These are phyloP conservation scores for Oxystoma pomonae DNA, from an alignment of 2,888 invertebrate genomes.

Conservation along the genomic window DNA sequence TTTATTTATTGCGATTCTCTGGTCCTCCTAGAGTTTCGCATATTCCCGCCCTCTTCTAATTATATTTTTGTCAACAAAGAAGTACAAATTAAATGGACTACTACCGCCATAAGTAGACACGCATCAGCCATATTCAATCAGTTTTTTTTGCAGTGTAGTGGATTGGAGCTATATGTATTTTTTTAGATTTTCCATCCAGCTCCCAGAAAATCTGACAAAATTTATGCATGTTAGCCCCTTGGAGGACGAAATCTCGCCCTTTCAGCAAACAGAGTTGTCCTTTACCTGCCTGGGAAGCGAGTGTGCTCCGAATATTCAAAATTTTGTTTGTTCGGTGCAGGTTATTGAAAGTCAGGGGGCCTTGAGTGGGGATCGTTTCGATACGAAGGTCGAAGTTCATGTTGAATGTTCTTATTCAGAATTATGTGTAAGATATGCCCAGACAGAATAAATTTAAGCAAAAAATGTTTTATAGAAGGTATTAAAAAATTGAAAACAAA, in stretches of 20 bases:
- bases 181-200: conserved; percentile 26
- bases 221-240: conserved; percentile 25
- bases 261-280: conserved; percentile 25
- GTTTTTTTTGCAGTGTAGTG: no score
- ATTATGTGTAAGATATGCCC: conserved; percentile 36
- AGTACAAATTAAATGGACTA: no score
- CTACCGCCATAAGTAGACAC: no score
- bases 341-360: conserved; percentile 26
- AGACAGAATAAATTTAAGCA: no score
- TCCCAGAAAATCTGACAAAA: conserved; percentile 7
- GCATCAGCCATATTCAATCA: no score
- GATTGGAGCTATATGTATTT: no score
- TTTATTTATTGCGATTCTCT: no score
- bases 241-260: conserved; percentile 28
- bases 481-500: no score
- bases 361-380: conserved; percentile 28
- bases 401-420: conserved; percentile 29
- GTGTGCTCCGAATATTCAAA: conserved; percentile 23
- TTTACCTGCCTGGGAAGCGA: conserved; percentile 26
- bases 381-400: conserved; percentile 22
- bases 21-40: no score
- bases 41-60: no score
- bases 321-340: conserved; percentile 24
- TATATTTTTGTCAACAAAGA: no score
- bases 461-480: no score